Percentiles rank a stretch among this genome's conserved stretches.
Conservation (phyloP, 2,797 vertebrate species). For the Sebastes hubbsi region DNA sequence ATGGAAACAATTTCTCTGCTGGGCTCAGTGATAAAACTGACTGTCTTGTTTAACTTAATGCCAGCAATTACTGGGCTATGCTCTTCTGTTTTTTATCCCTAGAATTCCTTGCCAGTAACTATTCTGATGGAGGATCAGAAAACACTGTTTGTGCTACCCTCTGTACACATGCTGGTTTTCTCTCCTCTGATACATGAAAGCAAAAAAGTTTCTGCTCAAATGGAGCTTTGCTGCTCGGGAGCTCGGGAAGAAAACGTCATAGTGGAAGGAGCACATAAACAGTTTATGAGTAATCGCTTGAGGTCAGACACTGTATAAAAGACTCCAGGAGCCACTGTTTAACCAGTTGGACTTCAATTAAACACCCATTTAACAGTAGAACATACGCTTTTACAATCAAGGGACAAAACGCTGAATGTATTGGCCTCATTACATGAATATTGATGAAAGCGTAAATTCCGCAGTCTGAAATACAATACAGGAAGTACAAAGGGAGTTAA, state of each 20-base stretch:
- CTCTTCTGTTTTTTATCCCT: conserved; percentile 22
- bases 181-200: conserved; percentile 25
- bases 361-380: conserved; percentile 46
- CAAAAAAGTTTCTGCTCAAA: conserved; percentile 22
- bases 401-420: conserved; percentile 45
- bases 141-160: conserved; percentile 27
- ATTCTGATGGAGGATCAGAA: conserved; percentile 57
- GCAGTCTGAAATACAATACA: conserved; percentile 44
- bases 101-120: conserved; percentile 48
- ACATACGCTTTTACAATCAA: conserved; percentile 60
- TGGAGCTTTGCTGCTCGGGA: conserved; percentile 21
- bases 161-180: conserved; percentile 5
- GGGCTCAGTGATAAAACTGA: conserved; percentile 68
- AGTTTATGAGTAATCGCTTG: conserved; percentile 57
- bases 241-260: conserved; percentile 10
- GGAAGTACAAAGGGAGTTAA: conserved; percentile 32
- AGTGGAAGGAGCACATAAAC: conserved; percentile 52
- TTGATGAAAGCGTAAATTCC: conserved; percentile 56
- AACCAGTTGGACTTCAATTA: conserved; percentile 55
- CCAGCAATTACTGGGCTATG: conserved; percentile 68
- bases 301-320: conserved; percentile 56
- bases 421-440: conserved; percentile 55
- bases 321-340: conserved; percentile 48
- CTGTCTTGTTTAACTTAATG: conserved; percentile 79
- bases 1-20: conserved; percentile 76